phyloP scores from a whole-genome alignment of 2,888 invertebrate species.

The Limnephilus rhombicus region DNA sequence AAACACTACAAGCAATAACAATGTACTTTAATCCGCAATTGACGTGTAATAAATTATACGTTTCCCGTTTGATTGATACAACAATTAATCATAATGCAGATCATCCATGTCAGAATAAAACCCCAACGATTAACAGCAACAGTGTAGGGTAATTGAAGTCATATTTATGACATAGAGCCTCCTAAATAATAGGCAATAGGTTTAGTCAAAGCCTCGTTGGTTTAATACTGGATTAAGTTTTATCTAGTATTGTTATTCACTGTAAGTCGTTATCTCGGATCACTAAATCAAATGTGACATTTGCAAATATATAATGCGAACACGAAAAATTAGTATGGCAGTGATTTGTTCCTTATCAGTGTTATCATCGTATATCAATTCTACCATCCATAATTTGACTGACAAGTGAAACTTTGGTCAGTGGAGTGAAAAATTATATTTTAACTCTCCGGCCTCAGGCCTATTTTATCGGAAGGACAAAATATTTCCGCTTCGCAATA shows the following conservation, averaged over 20 bases:
- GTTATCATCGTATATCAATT: not conserved
- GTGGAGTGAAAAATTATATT: not conserved
- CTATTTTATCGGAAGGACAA: too few relatives aligned
- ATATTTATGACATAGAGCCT: not conserved
- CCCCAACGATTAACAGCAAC: not conserved
- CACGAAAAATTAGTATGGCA: not conserved
- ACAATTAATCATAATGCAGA: not conserved
- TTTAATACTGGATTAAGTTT: not conserved
- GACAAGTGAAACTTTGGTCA: not conserved
- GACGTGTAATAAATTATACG: not conserved
- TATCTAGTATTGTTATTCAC: not conserved
- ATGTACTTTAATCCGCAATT: not conserved
- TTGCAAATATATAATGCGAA: not conserved
- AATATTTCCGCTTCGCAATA: too few relatives aligned
- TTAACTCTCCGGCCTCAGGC: too few relatives aligned
- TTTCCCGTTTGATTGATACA: not conserved
- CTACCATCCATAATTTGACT: not conserved
- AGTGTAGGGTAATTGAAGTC: not conserved
- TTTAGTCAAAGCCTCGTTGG: not conserved
- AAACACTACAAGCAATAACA: not conserved
- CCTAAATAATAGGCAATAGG: not conserved
- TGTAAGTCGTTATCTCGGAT: not conserved
- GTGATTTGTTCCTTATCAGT: not conserved
- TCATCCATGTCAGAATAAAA: not conserved
- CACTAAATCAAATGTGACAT: not conserved